Conservation (phyloP, 2,888 invertebrate species). For the Nomada fabriciana region DNA sequence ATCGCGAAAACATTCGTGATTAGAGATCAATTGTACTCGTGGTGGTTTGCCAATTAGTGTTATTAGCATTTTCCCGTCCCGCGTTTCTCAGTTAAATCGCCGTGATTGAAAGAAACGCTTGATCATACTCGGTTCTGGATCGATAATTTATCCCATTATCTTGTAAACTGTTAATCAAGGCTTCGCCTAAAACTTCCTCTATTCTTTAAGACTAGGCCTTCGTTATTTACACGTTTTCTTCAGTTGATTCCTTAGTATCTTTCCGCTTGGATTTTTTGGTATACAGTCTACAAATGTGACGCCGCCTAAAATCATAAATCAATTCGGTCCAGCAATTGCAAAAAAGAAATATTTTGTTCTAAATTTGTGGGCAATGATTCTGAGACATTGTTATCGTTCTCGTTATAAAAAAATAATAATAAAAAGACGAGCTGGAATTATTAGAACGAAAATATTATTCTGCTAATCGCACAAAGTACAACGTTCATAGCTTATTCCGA, state of each 20-base stretch:
- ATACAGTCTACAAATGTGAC: constrained; percentile 85
- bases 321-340: not conserved
- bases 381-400: too few relatives aligned
- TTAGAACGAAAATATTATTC: not conserved
- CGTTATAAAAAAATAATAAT: not conserved
- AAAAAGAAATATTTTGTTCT: not conserved
- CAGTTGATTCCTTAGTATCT: constrained; percentile 84
- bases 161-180: constrained; percentile 18
- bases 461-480: not conserved
- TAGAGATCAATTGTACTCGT: constrained; percentile 3
- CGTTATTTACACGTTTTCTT: constrained; percentile 55
- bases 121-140: not conserved
- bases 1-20: not conserved
- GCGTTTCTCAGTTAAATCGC: not conserved
- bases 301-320: constrained; percentile 80
- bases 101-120: not conserved
- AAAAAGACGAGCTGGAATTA: not conserved
- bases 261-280: constrained; percentile 86
- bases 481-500: not conserved
- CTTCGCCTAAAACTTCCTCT: not conserved
- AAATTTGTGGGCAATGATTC: not conserved
- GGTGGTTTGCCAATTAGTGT: not conserved
- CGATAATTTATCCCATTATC: constrained; percentile 21
- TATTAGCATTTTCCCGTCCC: not conserved
- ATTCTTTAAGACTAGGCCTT: not conserved